Conservation (phyloP, 2,113 vertebrate genomes). For the Hippolais icterina region DNA sequence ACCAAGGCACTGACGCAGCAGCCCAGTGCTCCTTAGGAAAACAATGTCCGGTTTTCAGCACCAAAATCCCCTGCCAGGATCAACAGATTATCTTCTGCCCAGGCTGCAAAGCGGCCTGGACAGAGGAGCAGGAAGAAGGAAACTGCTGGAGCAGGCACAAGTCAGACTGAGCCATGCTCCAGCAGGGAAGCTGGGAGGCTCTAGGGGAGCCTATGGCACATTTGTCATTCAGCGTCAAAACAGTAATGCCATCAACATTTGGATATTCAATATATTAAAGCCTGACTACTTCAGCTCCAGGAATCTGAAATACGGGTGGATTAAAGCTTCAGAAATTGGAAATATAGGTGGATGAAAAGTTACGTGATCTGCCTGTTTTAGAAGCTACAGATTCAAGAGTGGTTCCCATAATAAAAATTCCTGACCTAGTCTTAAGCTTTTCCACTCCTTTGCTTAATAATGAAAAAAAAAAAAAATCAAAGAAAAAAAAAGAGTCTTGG, state of each 20-base stretch:
- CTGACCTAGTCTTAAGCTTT: not conserved
- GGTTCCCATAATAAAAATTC: not conserved
- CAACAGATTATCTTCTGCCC: not conserved
- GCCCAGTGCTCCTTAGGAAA: not conserved
- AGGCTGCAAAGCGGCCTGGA: not conserved
- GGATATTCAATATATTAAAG: not conserved
- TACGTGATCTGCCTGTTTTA: accelerated
- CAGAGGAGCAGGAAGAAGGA: not conserved
- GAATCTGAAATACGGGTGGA: not conserved
- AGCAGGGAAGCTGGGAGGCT: not conserved
- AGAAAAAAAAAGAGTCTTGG: accelerated
- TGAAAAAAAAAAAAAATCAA: not conserved
- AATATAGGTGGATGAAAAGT: not conserved
- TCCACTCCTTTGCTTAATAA: not conserved
- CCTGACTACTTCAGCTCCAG: not conserved
- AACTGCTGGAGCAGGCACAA: not conserved
- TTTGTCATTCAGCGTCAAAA: not conserved
- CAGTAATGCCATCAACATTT: not conserved
- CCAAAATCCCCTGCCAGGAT: not conserved
- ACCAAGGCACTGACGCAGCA: not conserved
- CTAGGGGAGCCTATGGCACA: accelerated
- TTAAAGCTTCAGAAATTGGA: not conserved
- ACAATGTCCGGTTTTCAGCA: not conserved
- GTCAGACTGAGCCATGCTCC: not conserved
- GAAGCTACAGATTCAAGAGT: not conserved